These are phyloP conservation scores for Catostylus mosaicus DNA, from an alignment of 30 jellyfish, hydroid and myxozoan genomes.

Conservation along the genomic window DNA sequence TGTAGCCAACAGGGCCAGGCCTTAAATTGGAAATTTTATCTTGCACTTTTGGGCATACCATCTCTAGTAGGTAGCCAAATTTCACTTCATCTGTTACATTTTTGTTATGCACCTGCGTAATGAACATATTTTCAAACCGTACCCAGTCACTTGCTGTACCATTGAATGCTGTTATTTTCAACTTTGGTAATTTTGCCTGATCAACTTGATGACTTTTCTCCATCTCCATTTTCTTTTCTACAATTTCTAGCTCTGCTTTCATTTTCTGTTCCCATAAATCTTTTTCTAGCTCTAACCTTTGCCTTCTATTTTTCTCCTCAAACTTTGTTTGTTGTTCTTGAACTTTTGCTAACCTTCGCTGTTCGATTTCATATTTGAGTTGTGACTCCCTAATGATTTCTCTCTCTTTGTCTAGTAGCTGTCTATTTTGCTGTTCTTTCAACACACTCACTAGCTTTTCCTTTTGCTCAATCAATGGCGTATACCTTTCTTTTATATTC, in stretches of 20 bases:
- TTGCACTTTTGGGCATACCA: slow-evolving; percentile 41
- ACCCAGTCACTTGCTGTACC: slow-evolving; percentile 54
- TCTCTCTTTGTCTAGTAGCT: slow-evolving; percentile 45
- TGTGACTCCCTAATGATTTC: slow-evolving; percentile 57
- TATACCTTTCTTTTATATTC: slow-evolving; percentile 29
- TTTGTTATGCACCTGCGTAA: slow-evolving; percentile 34
- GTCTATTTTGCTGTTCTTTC: slow-evolving; percentile 48
- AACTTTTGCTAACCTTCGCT: slow-evolving; percentile 22
- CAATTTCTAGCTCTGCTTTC: slow-evolving; percentile 48
- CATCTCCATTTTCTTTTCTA: slow-evolving; percentile 41
- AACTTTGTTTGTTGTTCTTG: slow-evolving; percentile 37
- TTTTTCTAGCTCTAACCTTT: slow-evolving; percentile 33
- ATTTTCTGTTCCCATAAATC: slow-evolving; percentile 36
- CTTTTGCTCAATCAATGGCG: slow-evolving; percentile 51
- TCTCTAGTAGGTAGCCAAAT: slow-evolving; percentile 46
- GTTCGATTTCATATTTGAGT: slow-evolving; percentile 40
- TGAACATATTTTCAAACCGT: slow-evolving; percentile 38
- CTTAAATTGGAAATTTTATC: slow-evolving; percentile 43
- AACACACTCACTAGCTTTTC: slow-evolving; percentile 46
- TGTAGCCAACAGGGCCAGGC: slow-evolving; percentile 50
- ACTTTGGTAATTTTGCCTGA: slow-evolving; percentile 48
- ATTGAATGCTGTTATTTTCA: slow-evolving; percentile 36
- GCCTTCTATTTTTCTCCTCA: slow-evolving; percentile 34
- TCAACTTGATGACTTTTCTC: slow-evolving; percentile 37
- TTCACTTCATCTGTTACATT: slow-evolving; percentile 27